Evolutionary conservation across 1,140 invertebrate genomes (phyloP), one percentile per base, ranked within the genome.

Genomic region (Ooceraea biroi): DNA sequence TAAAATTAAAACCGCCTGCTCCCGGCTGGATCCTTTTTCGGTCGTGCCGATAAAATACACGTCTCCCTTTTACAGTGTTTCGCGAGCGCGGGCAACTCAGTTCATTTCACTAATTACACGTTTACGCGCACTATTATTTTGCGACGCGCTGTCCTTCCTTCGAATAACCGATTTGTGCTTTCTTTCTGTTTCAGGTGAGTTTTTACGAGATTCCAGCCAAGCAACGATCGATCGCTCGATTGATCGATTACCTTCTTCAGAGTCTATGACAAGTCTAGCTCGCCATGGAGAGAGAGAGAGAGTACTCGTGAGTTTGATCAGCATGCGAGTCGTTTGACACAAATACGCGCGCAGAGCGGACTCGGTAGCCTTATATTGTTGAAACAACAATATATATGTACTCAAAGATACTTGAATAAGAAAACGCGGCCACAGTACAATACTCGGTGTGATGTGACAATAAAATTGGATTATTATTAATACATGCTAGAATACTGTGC

Each of bases 171-270:
- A 52, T 58, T 82, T 73, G 30, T 46, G 44, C n/a, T 76, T 80
- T 30, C 61, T 65, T 83, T 88, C 36, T 85, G 74, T 90, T 89
- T 50, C 88, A 88, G 86, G 83, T 88, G 88, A 90, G 88, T 87
- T 85, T 55, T 44, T 55, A 1, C 63, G 50, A 36, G 36, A 52
- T 25, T 44, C 50, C 3, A 41, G 36, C 17, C 12, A 17, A 27
- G 3, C 48, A 5, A 30, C 44, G 27, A 52, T 65, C 60, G 27
- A 46, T 25, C 4, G 46, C 25, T 12, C 12, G 36, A n/a, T 57
- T 27, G 48, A 36, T 36, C 68, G 50, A 55, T 36, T 7, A n/a
- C 22, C 1, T 36, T 11, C 8, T 5, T 3, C 8, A 12, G 5
- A 8, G 19, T n/a, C n/a, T n/a, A n/a, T n/a, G n/a, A n/a, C n/a